These are phyloP conservation scores for Polydrusus tereticollis DNA, from an alignment of 2,888 invertebrate species.

Conservation along the genomic window DNA sequence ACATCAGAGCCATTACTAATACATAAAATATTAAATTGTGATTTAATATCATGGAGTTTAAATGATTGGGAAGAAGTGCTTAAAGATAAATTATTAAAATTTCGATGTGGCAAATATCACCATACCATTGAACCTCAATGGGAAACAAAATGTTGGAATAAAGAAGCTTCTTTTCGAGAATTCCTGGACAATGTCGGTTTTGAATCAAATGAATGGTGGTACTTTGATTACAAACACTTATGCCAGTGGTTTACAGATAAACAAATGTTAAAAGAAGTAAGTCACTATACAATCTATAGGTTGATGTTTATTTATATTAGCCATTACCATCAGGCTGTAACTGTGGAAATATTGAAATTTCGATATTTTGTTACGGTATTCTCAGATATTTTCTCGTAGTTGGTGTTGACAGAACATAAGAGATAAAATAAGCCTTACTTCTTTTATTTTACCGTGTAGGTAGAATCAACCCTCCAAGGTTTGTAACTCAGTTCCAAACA, in stretches of 20 bases:
- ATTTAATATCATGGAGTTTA: conserved; percentile 72
- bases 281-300: conserved; percentile 57
- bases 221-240: conserved; percentile 89
- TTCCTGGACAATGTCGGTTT: conserved; percentile 69
- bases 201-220: conserved; percentile 74
- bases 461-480: too few relatives aligned
- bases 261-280: conserved; percentile 73
- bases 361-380: too few relatives aligned
- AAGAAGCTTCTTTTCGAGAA: conserved; percentile 73
- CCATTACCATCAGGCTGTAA: too few relatives aligned
- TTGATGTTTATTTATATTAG: too few relatives aligned
- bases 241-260: conserved; percentile 75
- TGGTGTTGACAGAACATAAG: too few relatives aligned
- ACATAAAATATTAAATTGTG: conserved; percentile 71
- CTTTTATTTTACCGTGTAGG: too few relatives aligned
- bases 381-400: too few relatives aligned
- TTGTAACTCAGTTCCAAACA: too few relatives aligned
- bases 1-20: conserved; percentile 69
- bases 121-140: conserved; percentile 77
- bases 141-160: conserved; percentile 79
- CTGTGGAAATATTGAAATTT: too few relatives aligned
- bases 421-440: too few relatives aligned
- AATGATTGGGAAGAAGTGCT: conserved; percentile 74
- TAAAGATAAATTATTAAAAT: conserved; percentile 71
- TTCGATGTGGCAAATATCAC: conserved; percentile 69